phyloP scores from a whole-genome alignment of 1,140 invertebrate genomes.

The Stegodyphus dumicola region DNA sequence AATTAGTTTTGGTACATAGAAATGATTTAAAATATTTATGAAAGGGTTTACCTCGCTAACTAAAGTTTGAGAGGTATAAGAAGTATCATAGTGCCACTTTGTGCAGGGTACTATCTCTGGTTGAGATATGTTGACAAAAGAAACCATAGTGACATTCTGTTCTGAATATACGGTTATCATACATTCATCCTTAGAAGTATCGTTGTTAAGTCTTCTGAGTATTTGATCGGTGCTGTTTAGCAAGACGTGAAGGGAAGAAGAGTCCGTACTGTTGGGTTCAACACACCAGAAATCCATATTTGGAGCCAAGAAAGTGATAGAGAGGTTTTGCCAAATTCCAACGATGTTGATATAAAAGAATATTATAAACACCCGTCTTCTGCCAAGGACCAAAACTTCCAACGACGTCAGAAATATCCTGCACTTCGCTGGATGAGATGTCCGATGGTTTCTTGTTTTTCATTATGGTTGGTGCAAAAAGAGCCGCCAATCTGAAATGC shows the following conservation, averaged over 20 bases:
- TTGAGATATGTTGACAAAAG: too few relatives aligned
- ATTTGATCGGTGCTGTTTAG: neutral
- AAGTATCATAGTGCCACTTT: constrained; percentile 22
- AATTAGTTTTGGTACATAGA: too few relatives aligned
- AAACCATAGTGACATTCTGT: neutral
- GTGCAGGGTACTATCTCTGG: neutral
- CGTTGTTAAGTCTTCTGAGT: neutral
- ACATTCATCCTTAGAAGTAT: neutral
- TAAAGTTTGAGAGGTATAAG: neutral
- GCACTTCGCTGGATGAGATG: neutral
- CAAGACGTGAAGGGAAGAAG: too few relatives aligned
- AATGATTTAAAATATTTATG: too few relatives aligned
- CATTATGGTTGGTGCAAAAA: too few relatives aligned
- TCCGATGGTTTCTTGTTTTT: neutral
- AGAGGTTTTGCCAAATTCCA: constrained; percentile 24
- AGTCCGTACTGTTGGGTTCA: neutral
- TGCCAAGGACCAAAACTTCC: constrained; percentile 40
- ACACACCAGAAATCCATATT: constrained; percentile 25
- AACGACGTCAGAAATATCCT: neutral
- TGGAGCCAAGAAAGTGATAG: constrained; percentile 28
- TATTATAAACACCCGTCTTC: neutral
- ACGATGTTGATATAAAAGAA: constrained; percentile 11
- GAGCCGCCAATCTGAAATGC: too few relatives aligned
- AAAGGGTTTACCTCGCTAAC: constrained; percentile 23
- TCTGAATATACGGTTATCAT: neutral